Evolutionary conservation across 2,888 invertebrate genomes (phyloP), one percentile per base, ranked within the genome.

Genomic region (Meganola albula): DNA sequence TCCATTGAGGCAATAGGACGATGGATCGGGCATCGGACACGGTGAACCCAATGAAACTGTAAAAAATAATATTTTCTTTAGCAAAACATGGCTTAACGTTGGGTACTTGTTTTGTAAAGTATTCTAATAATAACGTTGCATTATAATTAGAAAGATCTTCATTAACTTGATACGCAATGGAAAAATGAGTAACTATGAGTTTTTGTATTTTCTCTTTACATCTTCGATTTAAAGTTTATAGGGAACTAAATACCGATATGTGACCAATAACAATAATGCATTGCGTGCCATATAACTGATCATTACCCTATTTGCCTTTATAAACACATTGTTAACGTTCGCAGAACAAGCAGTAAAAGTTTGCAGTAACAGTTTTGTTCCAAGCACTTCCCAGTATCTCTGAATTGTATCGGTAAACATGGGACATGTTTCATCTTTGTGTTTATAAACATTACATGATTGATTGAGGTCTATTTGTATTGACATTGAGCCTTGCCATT

Each of bases 1-100:
- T 63, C 93, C 94, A 74, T 96, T 95, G 76, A 94, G 90, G 87
- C 96, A 96, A 82, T 91, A 95, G 53, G 90, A 90, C 53, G 90
- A 78, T 11, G 85, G 85, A 43, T 82, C 87, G 52, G 88, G 80
- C 85, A 90, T 89, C 40, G 91, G 91, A 74, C 91, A 91, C 45
- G 90, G 89, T 48, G 88, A 88, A 55, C 90, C 90, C 70, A 89
- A 60, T 34, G 73, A 63, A 60, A 79, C 83, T 82, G 78, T 31
- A 58, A 56, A 49, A 32, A 4, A 24, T 8, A 25, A 9, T 5
- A 0, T 10, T 8, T 23, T 16, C n/a, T 16, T 27, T 12, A 13
- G 1, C 3, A 27, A n/a, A 2, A 22, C 2, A 6, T 10, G 6
- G 3, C 10, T 16, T 16, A 16, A 16, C 16, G n/a, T n/a, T n/a